Conservation (phyloP, 1,140 invertebrate species). For the Zaprionus capensis region DNA sequence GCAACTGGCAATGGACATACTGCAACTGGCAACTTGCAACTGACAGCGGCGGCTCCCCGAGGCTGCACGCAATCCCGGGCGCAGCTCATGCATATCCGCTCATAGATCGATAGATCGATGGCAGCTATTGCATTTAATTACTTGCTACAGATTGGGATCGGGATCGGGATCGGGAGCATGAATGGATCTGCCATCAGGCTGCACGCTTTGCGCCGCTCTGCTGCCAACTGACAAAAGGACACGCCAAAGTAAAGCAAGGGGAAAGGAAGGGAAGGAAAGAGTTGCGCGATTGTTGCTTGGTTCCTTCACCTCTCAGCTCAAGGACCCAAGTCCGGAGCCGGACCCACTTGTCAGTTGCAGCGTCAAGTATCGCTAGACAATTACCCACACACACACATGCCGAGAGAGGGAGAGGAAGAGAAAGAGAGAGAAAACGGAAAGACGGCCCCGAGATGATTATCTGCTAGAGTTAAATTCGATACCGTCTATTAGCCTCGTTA, state of each 20-base stretch:
- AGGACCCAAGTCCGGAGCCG: slow-evolving; percentile 30
- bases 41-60: slow-evolving; percentile 2
- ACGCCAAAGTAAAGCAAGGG: background rate
- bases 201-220: slow-evolving; percentile 37
- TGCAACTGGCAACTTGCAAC: background rate
- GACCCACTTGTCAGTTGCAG: slow-evolving; percentile 58
- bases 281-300: slow-evolving; percentile 21
- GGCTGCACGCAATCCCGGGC: slow-evolving; percentile 39
- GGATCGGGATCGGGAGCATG: slow-evolving; percentile 45
- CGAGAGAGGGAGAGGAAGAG: background rate
- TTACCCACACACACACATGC: slow-evolving; percentile 42
- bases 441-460: slow-evolving; percentile 71
- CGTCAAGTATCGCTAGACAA: slow-evolving; percentile 77
- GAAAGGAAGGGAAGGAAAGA: slow-evolving; percentile 29
- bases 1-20: slow-evolving; percentile 19
- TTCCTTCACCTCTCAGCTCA: slow-evolving; percentile 62
- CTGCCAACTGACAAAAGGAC: slow-evolving; percentile 52
- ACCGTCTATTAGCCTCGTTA: slow-evolving; percentile 84
- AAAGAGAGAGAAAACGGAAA: slow-evolving; percentile 4
- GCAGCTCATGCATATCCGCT: slow-evolving; percentile 4
- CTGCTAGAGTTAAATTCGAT: slow-evolving; percentile 83
- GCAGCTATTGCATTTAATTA: slow-evolving; percentile 68
- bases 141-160: slow-evolving; percentile 45
- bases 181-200: slow-evolving; percentile 10
- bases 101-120: slow-evolving; percentile 49